Percentiles rank a stretch among this genome's conserved stretches.
Evolutionary conservation across 2,113 vertebrate species (phyloP).

Genomic region (Pantherophis guttatus): DNA sequence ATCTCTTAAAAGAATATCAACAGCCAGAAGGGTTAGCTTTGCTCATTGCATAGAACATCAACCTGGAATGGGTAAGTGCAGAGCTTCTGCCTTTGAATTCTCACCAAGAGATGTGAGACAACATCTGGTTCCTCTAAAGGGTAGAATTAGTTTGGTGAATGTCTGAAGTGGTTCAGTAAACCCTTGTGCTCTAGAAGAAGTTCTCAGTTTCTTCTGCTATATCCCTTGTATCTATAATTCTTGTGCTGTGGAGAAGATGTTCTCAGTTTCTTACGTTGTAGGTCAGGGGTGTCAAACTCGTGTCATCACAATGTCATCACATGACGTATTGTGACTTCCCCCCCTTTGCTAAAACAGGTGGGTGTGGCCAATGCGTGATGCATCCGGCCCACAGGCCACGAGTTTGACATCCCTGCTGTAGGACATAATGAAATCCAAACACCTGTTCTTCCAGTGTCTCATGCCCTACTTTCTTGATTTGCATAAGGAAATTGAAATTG

Average conservation of each 20-base stretch:
- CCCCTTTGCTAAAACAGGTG: too few relatives aligned
- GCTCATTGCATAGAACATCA: background rate
- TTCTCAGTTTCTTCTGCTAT: background rate
- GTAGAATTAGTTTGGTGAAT: background rate
- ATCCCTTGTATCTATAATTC: background rate
- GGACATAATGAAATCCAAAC: background rate
- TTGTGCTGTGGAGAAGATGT: background rate
- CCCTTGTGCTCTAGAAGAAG: background rate
- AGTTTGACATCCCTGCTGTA: background rate
- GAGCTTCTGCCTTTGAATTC: background rate
- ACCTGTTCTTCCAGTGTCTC: background rate
- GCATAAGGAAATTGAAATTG: constrained; percentile 3
- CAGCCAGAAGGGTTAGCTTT: background rate
- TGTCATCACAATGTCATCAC: too few relatives aligned
- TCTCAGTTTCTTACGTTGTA: background rate
- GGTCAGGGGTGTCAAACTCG: background rate
- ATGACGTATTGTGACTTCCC: fast-evolving
- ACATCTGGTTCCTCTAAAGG: background rate
- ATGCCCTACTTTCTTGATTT: background rate
- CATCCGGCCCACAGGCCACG: too few relatives aligned
- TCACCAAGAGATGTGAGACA: background rate
- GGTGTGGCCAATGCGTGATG: fast-evolving
- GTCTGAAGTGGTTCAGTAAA: background rate
- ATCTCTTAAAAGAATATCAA: background rate
- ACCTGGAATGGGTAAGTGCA: background rate